Evolutionary conservation across 1,140 invertebrate genomes (phyloP), one percentile per base, ranked within the genome.

Genomic region (Cephus cinctus): DNA sequence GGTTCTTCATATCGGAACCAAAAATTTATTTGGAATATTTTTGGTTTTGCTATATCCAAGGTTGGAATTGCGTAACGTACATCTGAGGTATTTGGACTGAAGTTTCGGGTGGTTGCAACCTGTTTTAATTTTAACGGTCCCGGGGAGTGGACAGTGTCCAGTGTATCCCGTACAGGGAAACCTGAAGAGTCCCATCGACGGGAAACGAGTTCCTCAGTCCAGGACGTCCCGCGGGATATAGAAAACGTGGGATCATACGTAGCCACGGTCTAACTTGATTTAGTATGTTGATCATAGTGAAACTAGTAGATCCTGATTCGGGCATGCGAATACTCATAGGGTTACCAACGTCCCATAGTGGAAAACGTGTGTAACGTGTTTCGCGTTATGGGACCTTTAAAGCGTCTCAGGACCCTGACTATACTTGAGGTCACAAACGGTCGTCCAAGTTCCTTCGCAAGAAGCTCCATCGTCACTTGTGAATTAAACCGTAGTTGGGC

Each of bases 321-420:
- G 25, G 22, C 20, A n/a, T n/a, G n/a, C n/a, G n/a, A n/a, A n/a
- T n/a, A n/a, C n/a, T n/a, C n/a, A n/a, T n/a, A n/a, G n/a, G n/a
- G n/a, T n/a, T n/a, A n/a, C n/a, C n/a, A n/a, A n/a, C n/a, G 40
- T 12, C 19, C 39, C 38, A 44, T n/a, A 40, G 43, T 31, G 35
- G 47, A 49, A 44, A 66, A 63, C 63, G 63, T 63, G 62, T 61
- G 55, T 61, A 68, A 70, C 67, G 65, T 68, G 65, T 62, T 66
- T 66, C 65, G 52, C 55, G 56, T 60, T 64, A 63, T 56, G 64
- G 64, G 57, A 60, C 61, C 50, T 30, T 58, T 59, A 52, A 50
- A 56, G 47, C 63, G 60, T 62, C 54, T 52, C 54, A 63, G 56
- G 54, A 62, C 63, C 56, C 58, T 46, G 52, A 18, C 22, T 14